phyloP scores from a whole-genome alignment of 2,113 vertebrate species.

The Scatophagus argus region DNA sequence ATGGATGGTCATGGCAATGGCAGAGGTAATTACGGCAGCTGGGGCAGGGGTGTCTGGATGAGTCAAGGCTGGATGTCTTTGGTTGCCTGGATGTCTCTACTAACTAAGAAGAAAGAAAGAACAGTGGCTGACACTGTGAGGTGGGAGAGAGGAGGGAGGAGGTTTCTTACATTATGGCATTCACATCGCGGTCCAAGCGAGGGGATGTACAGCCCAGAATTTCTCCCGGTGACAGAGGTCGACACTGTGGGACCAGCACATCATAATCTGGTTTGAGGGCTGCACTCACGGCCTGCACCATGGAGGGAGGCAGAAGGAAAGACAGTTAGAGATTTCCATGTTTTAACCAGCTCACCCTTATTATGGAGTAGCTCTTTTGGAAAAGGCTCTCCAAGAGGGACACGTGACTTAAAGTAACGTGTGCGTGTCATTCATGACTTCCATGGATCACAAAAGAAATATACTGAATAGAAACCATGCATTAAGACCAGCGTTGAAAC shows the following conservation, averaged over 20 bases:
- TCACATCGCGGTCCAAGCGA: constrained; percentile 83
- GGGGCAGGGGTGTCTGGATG: constrained; percentile 14
- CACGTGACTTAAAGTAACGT: neutral
- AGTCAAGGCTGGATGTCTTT: constrained; percentile 36
- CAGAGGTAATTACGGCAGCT: constrained; percentile 38
- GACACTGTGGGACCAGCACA: constrained; percentile 93
- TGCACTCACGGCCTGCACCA: constrained; percentile 78
- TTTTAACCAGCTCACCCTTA: neutral
- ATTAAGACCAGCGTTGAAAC: neutral
- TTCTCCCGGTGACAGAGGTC: constrained; percentile 97
- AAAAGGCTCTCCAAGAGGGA: neutral
- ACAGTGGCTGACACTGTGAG: constrained; percentile 4
- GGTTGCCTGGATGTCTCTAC: constrained; percentile 11
- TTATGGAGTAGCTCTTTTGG: neutral
- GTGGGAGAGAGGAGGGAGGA: constrained; percentile 3
- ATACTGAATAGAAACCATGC: neutral
- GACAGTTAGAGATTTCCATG: neutral
- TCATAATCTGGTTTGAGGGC: constrained; percentile 89
- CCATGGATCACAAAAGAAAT: neutral
- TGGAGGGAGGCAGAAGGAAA: constrained; percentile 11
- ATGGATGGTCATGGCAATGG: constrained; percentile 28
- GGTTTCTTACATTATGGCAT: constrained; percentile 92
- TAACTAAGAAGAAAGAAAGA: constrained; percentile 20
- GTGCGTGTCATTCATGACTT: neutral
- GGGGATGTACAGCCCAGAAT: constrained; percentile 96